Evolutionary conservation across 2,888 invertebrate genomes (phyloP), one percentile per base, ranked within the genome.

Genomic region (Sarcophaga caerulescens): DNA sequence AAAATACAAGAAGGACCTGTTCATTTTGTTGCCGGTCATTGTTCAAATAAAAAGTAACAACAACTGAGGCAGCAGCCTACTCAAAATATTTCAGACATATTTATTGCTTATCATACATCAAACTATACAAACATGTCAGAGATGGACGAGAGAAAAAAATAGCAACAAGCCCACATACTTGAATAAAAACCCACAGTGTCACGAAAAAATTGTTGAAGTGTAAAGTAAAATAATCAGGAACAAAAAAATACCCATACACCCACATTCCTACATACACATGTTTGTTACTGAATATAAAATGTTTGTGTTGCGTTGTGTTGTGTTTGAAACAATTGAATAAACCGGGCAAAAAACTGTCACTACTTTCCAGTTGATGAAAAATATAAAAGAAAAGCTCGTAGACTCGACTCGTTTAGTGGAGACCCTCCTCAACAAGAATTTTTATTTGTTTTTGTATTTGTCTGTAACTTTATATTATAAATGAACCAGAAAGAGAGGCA

Each of bases 41-140:
- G n/a, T 68, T 68, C 60, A n/a, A 35, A 52, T 62, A 17, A 14
- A 69, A 45, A 45, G 17, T 14, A 79, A 71, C 63, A 79, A 47
- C 25, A 44, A 60, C 17, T 47, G 12, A 47, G 14, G n/a, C 19
- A n/a, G 57, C 25, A 69, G 75, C 71, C 71, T 66, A 71, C 75
- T 71, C 60, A 69, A 79, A 81, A 82, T 60, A 71, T 35, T 35
- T 66, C 85, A 87, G 87, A 89, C 87, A 88, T 76, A 87, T 88
- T 88, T 88, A 89, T 87, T 88, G 86, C 85, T 88, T 88, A 87
- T 88, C 88, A 88, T 88, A 85, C 76, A 88, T 88, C 89, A 88
- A 82, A 73, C 68, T 73, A 76, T 59, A 85, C 77, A 87, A 88
- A 87, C 81, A 85, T 83, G 80, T 84, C 85, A 81, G 19, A 71